Conservation (phyloP, 2,113 vertebrate species). For the Calypte anna region DNA sequence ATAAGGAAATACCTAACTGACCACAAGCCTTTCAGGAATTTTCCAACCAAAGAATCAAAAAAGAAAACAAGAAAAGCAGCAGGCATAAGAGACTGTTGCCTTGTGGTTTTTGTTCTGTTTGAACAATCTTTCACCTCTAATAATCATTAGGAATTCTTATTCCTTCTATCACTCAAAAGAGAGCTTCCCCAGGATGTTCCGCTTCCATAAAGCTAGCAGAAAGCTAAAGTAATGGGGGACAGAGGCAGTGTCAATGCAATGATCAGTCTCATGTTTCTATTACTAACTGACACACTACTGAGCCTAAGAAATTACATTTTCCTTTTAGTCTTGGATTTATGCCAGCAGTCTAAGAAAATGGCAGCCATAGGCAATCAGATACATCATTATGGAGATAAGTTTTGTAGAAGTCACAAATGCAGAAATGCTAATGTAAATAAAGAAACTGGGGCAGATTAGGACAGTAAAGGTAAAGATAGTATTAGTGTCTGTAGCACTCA, state of each 20-base stretch:
- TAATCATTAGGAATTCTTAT: background rate
- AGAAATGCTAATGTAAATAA: background rate
- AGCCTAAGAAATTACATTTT: constrained; percentile 33
- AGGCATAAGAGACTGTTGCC: background rate
- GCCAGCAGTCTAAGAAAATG: background rate
- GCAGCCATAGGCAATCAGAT: background rate
- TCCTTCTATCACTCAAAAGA: background rate
- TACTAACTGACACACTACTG: background rate
- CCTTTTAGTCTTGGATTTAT: constrained; percentile 17
- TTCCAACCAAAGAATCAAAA: constrained; percentile 45
- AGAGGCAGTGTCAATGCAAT: background rate
- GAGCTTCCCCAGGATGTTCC: background rate
- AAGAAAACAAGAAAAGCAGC: background rate
- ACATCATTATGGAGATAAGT: background rate
- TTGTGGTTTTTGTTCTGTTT: background rate
- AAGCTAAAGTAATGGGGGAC: background rate
- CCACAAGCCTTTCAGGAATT: constrained; percentile 63
- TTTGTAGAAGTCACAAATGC: background rate
- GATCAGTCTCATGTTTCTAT: background rate
- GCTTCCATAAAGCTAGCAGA: background rate
- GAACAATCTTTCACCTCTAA: background rate
- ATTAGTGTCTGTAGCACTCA: background rate
- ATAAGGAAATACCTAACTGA: constrained; percentile 63
- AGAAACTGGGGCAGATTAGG: background rate
- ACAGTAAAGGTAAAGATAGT: background rate